phyloP scores from a whole-genome alignment of 2,797 vertebrate genomes.

The Sebastolobus altivelis region DNA sequence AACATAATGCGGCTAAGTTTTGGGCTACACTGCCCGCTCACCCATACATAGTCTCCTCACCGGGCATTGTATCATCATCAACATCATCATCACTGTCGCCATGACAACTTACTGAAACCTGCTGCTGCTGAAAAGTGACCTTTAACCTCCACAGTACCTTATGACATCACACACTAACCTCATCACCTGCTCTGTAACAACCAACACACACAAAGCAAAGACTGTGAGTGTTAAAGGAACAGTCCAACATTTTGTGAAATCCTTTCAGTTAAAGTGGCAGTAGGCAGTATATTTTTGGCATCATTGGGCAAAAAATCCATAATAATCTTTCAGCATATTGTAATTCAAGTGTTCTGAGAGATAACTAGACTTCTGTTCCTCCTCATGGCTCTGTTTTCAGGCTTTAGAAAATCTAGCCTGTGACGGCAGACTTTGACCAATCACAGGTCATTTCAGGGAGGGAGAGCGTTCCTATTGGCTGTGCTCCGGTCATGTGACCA shows the following conservation, averaged over 20 bases:
- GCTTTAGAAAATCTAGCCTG: too few relatives aligned
- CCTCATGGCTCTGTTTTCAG: too few relatives aligned
- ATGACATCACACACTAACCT: slow-evolving; percentile 18
- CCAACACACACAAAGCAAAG: background rate
- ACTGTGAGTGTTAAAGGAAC: background rate
- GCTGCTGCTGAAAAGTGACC: slow-evolving; percentile 15
- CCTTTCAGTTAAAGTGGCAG: background rate
- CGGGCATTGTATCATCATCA: slow-evolving; percentile 19
- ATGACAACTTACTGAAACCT: slow-evolving; percentile 56
- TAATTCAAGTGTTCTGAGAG: too few relatives aligned
- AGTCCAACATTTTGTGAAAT: background rate
- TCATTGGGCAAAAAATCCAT: too few relatives aligned
- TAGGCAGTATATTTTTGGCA: too few relatives aligned
- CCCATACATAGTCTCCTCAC: background rate
- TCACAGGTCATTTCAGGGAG: too few relatives aligned
- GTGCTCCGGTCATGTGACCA: too few relatives aligned
- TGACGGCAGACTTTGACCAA: too few relatives aligned
- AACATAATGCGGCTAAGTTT: slow-evolving; percentile 17
- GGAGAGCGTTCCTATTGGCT: too few relatives aligned
- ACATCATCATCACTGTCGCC: slow-evolving; percentile 17
- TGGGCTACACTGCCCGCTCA: background rate
- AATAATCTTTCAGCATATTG: too few relatives aligned
- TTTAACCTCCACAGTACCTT: slow-evolving; percentile 22
- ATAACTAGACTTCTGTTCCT: too few relatives aligned
- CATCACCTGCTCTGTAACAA: slow-evolving; percentile 28